Evolutionary conservation across 30 jellyfish, hydroid and myxozoan species (phyloP).

Genomic region (Hydractinia symbiolongicarpus): DNA sequence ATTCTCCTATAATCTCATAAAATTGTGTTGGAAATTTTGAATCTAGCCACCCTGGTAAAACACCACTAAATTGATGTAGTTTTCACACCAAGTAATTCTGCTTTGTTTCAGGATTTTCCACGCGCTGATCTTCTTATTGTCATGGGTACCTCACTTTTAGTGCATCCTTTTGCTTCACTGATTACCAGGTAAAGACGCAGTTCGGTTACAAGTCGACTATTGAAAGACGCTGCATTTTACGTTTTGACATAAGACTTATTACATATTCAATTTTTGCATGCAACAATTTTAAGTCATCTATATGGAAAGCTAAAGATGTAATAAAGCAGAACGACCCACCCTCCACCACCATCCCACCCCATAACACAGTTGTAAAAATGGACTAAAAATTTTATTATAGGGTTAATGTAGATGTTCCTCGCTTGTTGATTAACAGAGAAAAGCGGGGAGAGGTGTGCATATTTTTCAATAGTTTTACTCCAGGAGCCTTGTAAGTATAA

Average conservation of each 20-base stretch:
- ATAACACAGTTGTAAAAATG: background rate
- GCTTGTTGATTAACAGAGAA: slow-evolving; percentile 72
- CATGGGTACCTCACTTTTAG: slow-evolving; percentile 84
- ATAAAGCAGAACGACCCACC: background rate
- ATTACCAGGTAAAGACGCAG: slow-evolving; percentile 46
- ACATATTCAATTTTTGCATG: background rate
- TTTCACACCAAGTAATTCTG: background rate
- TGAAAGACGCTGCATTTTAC: too few relatives aligned
- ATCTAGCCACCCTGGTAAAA: background rate
- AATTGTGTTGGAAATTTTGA: background rate
- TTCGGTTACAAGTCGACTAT: too few relatives aligned
- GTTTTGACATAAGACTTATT: background rate
- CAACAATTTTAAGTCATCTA: background rate
- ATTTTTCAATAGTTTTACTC: background rate
- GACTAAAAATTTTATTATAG: background rate
- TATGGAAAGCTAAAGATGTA: too few relatives aligned
- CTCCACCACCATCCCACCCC: background rate
- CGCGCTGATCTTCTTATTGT: slow-evolving; percentile 80
- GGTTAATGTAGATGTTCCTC: slow-evolving; percentile 52
- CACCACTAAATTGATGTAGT: background rate
- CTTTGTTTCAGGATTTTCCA: slow-evolving; percentile 42
- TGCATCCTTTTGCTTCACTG: slow-evolving; percentile 76
- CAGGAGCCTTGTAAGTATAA: too few relatives aligned
- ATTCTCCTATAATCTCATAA: background rate
- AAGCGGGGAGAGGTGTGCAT: slow-evolving; percentile 63